Conservation (phyloP, 2,113 vertebrate genomes). For the Silurus meridionalis region DNA sequence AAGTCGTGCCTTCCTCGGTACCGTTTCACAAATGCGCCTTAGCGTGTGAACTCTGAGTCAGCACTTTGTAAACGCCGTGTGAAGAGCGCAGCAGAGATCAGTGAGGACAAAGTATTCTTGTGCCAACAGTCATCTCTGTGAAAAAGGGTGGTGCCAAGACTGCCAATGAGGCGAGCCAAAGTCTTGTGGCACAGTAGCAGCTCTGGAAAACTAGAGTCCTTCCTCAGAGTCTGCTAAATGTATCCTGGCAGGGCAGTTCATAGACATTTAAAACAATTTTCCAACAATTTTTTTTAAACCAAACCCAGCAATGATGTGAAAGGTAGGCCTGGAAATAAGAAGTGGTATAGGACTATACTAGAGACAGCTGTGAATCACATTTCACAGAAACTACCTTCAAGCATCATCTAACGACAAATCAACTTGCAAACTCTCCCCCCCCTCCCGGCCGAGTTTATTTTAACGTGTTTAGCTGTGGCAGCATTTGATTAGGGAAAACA, state of each 20-base stretch:
- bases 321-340: not conserved
- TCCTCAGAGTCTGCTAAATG: slow-evolving; percentile 28
- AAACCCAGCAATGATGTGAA: slow-evolving; percentile 5
- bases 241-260: slow-evolving; percentile 43
- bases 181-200: slow-evolving; percentile 33
- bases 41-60: slow-evolving; percentile 12
- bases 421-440: not conserved
- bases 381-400: not conserved
- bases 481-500: slow-evolving; percentile 29
- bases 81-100: slow-evolving; percentile 27
- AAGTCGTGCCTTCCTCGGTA: too few relatives aligned
- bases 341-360: not conserved
- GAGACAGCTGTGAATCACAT: slow-evolving; percentile 18
- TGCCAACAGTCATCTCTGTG: slow-evolving; percentile 52
- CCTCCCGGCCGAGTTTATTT: slow-evolving; percentile 12
- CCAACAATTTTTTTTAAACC: slow-evolving; percentile 30
- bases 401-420: slow-evolving; percentile 21
- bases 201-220: not conserved
- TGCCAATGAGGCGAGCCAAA: slow-evolving; percentile 51
- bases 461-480: not conserved
- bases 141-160: slow-evolving; percentile 52
- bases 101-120: slow-evolving; percentile 35
- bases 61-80: not conserved
- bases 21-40: not conserved
- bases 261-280: slow-evolving; percentile 37